Evolutionary conservation across 2,888 invertebrate genomes (phyloP).

Genomic region (Tipula lateralis): DNA sequence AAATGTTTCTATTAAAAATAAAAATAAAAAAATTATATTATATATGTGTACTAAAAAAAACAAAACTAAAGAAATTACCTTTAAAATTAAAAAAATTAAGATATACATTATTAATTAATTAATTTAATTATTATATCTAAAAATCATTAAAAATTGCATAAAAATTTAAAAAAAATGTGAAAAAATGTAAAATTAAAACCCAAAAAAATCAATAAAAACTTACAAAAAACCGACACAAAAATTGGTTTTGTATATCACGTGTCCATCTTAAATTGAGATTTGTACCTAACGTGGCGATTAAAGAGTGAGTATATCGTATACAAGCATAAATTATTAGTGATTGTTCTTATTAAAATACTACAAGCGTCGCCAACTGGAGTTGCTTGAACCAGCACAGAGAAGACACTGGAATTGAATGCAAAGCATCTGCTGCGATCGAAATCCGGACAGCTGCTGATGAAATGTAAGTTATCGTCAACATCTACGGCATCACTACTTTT

Average conservation of each 20-base stretch:
- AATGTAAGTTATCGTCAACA: too few relatives aligned
- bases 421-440: too few relatives aligned
- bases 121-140: not conserved
- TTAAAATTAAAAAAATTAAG: not conserved
- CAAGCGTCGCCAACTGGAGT: too few relatives aligned
- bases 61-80: not conserved
- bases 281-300: too few relatives aligned
- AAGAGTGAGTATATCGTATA: too few relatives aligned
- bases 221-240: not conserved
- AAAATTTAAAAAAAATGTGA: not conserved
- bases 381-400: too few relatives aligned
- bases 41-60: not conserved
- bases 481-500: too few relatives aligned
- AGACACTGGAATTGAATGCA: too few relatives aligned
- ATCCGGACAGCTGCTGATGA: too few relatives aligned
- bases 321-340: too few relatives aligned
- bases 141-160: not conserved
- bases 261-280: too few relatives aligned
- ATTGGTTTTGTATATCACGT: not conserved
- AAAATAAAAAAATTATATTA: not conserved
- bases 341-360: too few relatives aligned
- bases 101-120: not conserved
- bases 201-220: not conserved
- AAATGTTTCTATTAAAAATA: not conserved
- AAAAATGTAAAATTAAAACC: not conserved